A percentile compares a stretch with the other conserved stretches of the same genome.
Evolutionary conservation across 2,113 vertebrate genomes (phyloP).

Genomic region (Oryzias woworae): DNA sequence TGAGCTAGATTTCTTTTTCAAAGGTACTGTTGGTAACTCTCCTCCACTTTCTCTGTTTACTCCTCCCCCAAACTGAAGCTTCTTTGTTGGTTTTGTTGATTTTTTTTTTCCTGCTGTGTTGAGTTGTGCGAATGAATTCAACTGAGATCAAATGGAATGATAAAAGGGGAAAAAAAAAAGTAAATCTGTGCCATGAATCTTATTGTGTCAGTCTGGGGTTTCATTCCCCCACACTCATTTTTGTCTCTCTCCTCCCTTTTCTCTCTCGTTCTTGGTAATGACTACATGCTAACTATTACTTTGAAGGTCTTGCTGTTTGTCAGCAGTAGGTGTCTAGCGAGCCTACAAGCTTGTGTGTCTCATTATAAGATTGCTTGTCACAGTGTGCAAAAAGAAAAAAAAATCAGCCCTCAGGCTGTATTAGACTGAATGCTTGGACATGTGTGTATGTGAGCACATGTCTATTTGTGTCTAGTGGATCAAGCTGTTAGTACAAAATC

Average conservation of each 20-base stretch:
- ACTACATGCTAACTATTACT: slow-evolving; percentile 52
- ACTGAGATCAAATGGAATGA: slow-evolving; percentile 48
- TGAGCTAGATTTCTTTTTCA: slow-evolving; percentile 20
- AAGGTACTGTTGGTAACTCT: slow-evolving; percentile 29
- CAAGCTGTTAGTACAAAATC: slow-evolving; percentile 56
- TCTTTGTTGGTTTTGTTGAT: slow-evolving; percentile 49
- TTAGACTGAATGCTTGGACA: slow-evolving; percentile 4
- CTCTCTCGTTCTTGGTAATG: slow-evolving; percentile 19
- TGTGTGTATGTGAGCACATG: slow-evolving; percentile 15
- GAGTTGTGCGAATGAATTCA: slow-evolving; percentile 40
- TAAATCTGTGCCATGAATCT: slow-evolving; percentile 23
- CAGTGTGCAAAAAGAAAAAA: slow-evolving; percentile 35
- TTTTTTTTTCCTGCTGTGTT: slow-evolving; percentile 22
- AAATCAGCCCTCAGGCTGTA: no score
- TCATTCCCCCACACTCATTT: slow-evolving; percentile 1
- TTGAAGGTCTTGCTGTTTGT: slow-evolving; percentile 52
- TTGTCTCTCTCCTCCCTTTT: not conserved
- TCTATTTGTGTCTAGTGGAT: slow-evolving; percentile 32
- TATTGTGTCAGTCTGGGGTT: slow-evolving; percentile 3
- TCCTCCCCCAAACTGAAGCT: slow-evolving; percentile 39
- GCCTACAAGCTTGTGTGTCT: slow-evolving; percentile 29
- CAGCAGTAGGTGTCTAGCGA: slow-evolving; percentile 46
- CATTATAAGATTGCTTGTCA: slow-evolving; percentile 40
- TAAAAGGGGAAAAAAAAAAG: slow-evolving; percentile 22
- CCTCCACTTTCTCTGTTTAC: slow-evolving; percentile 35